A percentile compares a stretch with the other conserved stretches of the same genome.
phyloP scores from a whole-genome alignment of 2,888 invertebrate genomes.

The Microplitis manilae region DNA sequence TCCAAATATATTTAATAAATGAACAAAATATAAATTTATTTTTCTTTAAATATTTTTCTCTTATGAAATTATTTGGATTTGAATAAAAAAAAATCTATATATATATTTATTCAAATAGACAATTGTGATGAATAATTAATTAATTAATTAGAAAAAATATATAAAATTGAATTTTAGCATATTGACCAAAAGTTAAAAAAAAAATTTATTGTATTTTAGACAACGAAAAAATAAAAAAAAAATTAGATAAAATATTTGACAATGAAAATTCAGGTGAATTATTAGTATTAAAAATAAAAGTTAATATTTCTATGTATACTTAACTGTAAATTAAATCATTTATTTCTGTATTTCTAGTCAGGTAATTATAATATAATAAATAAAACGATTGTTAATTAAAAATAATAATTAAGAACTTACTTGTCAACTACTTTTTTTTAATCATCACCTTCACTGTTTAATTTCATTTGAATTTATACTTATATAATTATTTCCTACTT shows the following conservation, averaged over 20 bases:
- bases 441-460: too few relatives aligned
- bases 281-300: neutral
- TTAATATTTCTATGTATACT: neutral
- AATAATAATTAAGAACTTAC: neutral
- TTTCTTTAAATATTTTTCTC: too few relatives aligned
- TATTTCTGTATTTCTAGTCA: constrained; percentile 1
- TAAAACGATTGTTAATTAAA: neutral
- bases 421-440: too few relatives aligned
- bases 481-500: too few relatives aligned
- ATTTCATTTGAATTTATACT: too few relatives aligned
- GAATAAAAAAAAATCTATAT: neutral
- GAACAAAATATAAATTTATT: too few relatives aligned
- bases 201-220: neutral
- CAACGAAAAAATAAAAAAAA: neutral
- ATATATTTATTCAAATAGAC: neutral
- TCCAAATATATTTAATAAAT: too few relatives aligned
- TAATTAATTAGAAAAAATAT: neutral
- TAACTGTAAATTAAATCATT: neutral
- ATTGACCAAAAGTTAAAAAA: neutral
- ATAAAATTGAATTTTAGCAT: neutral
- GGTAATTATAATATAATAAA: neutral
- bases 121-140: too few relatives aligned
- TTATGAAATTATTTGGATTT: too few relatives aligned
- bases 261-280: neutral
- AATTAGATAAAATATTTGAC: neutral